These are phyloP conservation scores for Sebastes steindachneri DNA, from an alignment of 2,797 vertebrate genomes.

Conservation along the genomic window DNA sequence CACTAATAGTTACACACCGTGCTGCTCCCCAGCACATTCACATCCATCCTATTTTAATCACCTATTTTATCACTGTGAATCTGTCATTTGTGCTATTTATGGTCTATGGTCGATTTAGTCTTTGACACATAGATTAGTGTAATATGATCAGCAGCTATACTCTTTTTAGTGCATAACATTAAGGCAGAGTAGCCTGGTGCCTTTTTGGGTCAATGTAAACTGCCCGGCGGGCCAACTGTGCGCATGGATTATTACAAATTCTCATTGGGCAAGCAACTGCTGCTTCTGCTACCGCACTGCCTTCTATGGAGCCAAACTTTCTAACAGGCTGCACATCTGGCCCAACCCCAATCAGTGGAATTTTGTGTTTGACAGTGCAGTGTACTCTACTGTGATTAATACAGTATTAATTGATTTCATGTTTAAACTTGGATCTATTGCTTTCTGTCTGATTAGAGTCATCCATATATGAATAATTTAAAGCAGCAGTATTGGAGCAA, in stretches of 20 bases:
- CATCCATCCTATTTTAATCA: background rate
- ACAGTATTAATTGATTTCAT: background rate
- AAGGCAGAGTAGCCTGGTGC: background rate
- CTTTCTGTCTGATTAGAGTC: background rate
- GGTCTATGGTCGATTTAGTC: background rate
- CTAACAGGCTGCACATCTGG: background rate
- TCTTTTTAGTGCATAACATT: background rate
- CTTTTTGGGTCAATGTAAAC: background rate
- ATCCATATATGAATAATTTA: background rate
- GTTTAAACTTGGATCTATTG: background rate
- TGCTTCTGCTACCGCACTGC: background rate
- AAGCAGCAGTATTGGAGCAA: too few relatives aligned
- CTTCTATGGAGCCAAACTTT: background rate
- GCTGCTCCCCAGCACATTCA: background rate
- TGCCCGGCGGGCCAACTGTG: background rate
- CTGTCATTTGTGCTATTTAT: background rate
- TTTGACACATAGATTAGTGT: background rate
- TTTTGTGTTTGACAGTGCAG: background rate
- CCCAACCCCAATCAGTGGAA: background rate
- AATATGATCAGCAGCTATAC: background rate
- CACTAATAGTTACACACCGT: constrained; percentile 10
- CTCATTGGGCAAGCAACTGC: background rate
- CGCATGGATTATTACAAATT: background rate
- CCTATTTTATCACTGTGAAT: background rate
- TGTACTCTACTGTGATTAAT: background rate